Conservation (phyloP, 2,113 vertebrate genomes). For the Bos javanicus region DNA sequence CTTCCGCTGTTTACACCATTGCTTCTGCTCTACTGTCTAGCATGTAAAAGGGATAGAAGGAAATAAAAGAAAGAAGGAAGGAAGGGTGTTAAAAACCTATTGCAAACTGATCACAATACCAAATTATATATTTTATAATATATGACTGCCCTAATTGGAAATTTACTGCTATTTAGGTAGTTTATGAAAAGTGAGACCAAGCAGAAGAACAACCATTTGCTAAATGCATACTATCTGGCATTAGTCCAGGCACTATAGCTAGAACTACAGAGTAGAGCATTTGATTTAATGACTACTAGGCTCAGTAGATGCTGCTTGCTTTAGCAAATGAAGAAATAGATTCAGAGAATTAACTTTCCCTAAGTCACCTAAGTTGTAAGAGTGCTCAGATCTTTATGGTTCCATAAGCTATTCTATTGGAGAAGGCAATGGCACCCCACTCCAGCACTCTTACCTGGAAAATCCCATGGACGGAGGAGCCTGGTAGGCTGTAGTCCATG, state of each 20-base stretch:
- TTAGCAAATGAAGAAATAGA: neutral
- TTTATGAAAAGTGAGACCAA: neutral
- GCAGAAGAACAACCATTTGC: neutral
- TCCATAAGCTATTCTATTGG: neutral
- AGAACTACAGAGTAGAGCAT: neutral
- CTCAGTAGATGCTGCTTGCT: neutral
- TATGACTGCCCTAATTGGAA: neutral
- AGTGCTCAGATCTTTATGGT: neutral
- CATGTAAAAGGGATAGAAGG: neutral
- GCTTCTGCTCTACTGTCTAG: neutral
- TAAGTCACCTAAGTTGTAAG: neutral
- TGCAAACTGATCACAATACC: neutral
- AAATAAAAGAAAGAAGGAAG: neutral
- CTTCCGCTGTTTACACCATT: neutral
- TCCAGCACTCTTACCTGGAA: too few relatives aligned
- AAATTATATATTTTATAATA: neutral
- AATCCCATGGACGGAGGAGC: too few relatives aligned
- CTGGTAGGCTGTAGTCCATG: too few relatives aligned
- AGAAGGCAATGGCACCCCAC: too few relatives aligned
- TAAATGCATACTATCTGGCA: neutral
- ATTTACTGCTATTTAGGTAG: neutral
- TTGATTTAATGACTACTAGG: neutral
- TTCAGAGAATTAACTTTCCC: neutral
- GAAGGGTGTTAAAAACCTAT: neutral
- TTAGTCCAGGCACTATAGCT: neutral